phyloP scores from a whole-genome alignment of 1,140 invertebrate genomes.

The Drosophila pallidifrons region DNA sequence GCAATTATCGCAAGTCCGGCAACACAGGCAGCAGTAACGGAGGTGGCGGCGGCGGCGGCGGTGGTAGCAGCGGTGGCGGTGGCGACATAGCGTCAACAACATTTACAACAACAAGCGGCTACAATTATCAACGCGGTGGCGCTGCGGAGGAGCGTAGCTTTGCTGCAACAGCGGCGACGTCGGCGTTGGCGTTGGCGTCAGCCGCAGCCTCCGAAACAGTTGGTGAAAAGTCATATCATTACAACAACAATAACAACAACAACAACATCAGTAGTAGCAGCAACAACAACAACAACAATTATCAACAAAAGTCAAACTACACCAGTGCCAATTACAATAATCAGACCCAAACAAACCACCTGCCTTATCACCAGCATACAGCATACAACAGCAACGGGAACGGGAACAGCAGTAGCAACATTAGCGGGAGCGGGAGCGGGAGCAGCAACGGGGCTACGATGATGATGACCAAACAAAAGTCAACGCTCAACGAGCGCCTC shows the following conservation, averaged over 20 bases:
- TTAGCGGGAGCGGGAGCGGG: constrained; percentile 26
- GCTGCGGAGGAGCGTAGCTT: constrained; percentile 74
- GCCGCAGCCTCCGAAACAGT: constrained; percentile 37
- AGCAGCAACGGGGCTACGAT: constrained; percentile 54
- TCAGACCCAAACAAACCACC: constrained; percentile 63
- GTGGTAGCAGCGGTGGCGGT: constrained; percentile 20
- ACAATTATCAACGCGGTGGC: constrained; percentile 77
- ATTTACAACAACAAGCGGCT: constrained; percentile 57
- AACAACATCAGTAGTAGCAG: constrained; percentile 38
- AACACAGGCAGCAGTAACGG: constrained; percentile 34
- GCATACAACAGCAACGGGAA: constrained; percentile 41
- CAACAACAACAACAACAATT: constrained; percentile 43
- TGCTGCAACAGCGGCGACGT: constrained; percentile 74
- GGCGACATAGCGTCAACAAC: constrained; percentile 34
- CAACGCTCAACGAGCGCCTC: constrained; percentile 85
- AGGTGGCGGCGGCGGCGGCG: constrained; percentile 15
- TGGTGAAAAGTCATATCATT: constrained; percentile 75
- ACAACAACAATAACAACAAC: constrained; percentile 35
- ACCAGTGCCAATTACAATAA: constrained; percentile 81
- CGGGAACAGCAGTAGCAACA: constrained; percentile 6
- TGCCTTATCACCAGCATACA: constrained; percentile 65
- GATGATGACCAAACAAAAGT: constrained; percentile 84
- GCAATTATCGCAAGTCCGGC: constrained; percentile 68
- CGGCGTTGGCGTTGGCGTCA: constrained; percentile 63
- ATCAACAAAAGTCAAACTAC: constrained; percentile 79